phyloP scores from a whole-genome alignment of 2,888 invertebrate genomes.

The Acrocyrtus sp. region DNA sequence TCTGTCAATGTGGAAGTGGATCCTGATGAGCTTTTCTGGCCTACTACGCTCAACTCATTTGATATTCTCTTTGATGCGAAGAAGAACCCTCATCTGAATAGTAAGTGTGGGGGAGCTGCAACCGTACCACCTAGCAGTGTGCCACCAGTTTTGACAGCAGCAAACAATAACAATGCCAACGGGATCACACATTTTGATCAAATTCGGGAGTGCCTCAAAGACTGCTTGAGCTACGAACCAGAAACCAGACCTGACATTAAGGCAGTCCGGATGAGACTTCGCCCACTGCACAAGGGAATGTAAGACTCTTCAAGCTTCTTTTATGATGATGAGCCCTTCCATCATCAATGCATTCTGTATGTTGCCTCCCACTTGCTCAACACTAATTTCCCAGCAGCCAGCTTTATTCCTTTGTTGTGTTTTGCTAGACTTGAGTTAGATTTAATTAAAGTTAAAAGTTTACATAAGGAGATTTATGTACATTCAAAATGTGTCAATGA shows the following conservation, averaged over 20 bases:
- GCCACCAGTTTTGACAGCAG: not conserved
- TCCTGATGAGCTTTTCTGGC: slow-evolving; percentile 46
- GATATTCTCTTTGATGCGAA: slow-evolving; percentile 29
- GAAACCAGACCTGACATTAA: slow-evolving; percentile 83
- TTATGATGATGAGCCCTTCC: too few relatives aligned
- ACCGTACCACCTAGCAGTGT: not conserved
- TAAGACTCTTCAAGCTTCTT: slow-evolving; percentile 70
- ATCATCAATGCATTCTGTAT: too few relatives aligned
- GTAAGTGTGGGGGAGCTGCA: too few relatives aligned
- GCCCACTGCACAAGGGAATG: slow-evolving; percentile 92
- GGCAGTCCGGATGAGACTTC: slow-evolving; percentile 79
- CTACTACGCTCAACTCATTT: slow-evolving; percentile 30
- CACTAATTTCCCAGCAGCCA: too few relatives aligned
- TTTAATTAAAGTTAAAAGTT: too few relatives aligned
- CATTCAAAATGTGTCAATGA: too few relatives aligned
- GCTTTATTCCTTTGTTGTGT: too few relatives aligned
- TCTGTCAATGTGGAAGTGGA: slow-evolving; percentile 30
- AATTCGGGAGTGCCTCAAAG: slow-evolving; percentile 58
- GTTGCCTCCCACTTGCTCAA: too few relatives aligned
- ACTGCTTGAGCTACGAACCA: slow-evolving; percentile 83
- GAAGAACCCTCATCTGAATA: too few relatives aligned
- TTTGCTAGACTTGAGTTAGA: too few relatives aligned
- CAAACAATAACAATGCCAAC: slow-evolving; percentile 24
- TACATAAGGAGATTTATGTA: too few relatives aligned
- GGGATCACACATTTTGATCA: slow-evolving; percentile 50